Base-by-base conservation (phyloP, 2,888 invertebrate species). In the Drosophila limbata region DNA sequence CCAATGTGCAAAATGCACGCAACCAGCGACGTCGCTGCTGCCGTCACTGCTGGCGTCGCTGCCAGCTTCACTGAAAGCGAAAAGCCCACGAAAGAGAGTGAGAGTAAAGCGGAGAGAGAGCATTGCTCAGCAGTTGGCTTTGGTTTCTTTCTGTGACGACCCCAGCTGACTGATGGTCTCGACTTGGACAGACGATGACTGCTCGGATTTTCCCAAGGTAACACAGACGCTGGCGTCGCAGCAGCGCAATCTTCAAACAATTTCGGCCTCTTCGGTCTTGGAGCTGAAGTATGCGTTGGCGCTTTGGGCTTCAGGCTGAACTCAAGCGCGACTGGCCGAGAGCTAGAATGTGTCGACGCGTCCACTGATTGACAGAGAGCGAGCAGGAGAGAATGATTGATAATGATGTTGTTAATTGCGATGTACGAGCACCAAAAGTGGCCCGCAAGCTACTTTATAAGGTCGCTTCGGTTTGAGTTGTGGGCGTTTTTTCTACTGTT, bases 171-270 rank as follows among this genome's bases (percentile, higher is more conserved):
- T 57, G 82, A 74, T 71, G 82, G 57, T 56, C 72, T 64, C 61
- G 60, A 71, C 52, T 65, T 33, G 62, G 77, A 66, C 72, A 53
- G 73, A 55, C 73, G 81, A 81, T 83, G 85, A 86, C 83, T 81
- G 77, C 79, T 83, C 85, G 85, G 88, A 86, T 86, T 86, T 86
- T 87, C 85, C 85, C 85, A 86, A 86, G 85, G 85, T 88, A 87
- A 85, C 56, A 21, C 48, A 52, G 44, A 21, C 35, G 45, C 64
- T 33, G 64, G 37, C 21, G 51, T 21, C 35, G 19, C 64, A 50
- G 25, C 67, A 72, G 61, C 76, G 65, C 57, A 75, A 69, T 72
- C 66, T 69, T 69, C 64, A 62, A 75, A 74, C 55, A 40, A 35
- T 63, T 63, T 76, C 66, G 40, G 56, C 25, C 48, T 33, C 45